Percentiles rank a stretch among this genome's conserved stretches.
Conservation (phyloP, 2,888 invertebrate species). For the Acleris cristana region DNA sequence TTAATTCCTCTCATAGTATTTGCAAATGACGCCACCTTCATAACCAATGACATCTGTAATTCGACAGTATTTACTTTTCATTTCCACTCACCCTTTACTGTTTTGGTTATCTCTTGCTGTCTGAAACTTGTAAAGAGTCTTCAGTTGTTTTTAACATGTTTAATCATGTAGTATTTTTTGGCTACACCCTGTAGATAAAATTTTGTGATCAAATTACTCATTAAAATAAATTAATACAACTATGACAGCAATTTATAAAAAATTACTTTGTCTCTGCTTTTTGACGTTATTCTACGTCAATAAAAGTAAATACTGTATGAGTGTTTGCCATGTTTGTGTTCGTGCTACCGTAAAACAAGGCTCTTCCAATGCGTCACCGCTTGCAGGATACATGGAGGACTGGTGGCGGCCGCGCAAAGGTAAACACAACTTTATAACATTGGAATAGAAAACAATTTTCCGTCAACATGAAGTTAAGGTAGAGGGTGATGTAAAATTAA, state of each 20-base stretch:
- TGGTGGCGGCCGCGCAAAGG: constrained; percentile 99
- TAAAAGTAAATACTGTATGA: constrained; percentile 82
- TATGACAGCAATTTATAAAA: constrained; percentile 49
- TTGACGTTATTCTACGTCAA: not conserved
- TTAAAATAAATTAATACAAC: constrained; percentile 30
- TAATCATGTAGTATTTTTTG: too few relatives aligned
- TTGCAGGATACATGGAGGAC: constrained; percentile 99
- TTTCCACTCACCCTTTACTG: constrained; percentile 59
- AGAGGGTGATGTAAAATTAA: not conserved
- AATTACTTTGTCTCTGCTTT: constrained; percentile 43
- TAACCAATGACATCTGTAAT: constrained; percentile 75
- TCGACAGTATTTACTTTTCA: constrained; percentile 82
- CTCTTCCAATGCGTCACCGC: constrained; percentile 93
- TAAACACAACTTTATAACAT: constrained; percentile 84
- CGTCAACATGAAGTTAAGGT: constrained; percentile 30
- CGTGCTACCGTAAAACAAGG: constrained; percentile 84
- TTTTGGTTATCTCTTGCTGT: constrained; percentile 50
- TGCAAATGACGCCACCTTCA: constrained; percentile 64
- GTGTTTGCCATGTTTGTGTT: constrained; percentile 82
- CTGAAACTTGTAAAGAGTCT: constrained; percentile 43
- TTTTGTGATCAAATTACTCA: constrained; percentile 15
- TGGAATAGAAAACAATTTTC: constrained; percentile 46
- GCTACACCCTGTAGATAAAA: too few relatives aligned
- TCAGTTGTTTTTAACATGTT: too few relatives aligned
- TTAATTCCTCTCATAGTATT: constrained; percentile 46